Percentiles rank a stretch among this genome's conserved stretches.
These are phyloP conservation scores for Eidolon helvum DNA, from an alignment of 2,113 vertebrate genomes.

Conservation along the genomic window DNA sequence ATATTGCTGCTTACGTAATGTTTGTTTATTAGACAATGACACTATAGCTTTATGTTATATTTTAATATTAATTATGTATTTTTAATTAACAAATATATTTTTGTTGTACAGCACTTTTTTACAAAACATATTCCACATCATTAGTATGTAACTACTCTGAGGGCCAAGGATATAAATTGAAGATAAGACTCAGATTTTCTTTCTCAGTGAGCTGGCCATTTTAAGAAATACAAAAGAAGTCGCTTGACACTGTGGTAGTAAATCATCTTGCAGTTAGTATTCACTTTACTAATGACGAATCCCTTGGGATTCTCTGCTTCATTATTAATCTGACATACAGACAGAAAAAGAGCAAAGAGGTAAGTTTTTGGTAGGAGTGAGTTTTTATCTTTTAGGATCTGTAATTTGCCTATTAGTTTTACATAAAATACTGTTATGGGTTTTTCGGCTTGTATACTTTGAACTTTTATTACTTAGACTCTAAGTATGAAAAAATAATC, in stretches of 20 bases:
- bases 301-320: neutral
- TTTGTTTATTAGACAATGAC: neutral
- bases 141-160: neutral
- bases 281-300: neutral
- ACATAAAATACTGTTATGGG: too few relatives aligned
- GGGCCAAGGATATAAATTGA: neutral
- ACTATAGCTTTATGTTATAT: neutral
- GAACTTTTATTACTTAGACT: too few relatives aligned
- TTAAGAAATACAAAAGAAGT: neutral
- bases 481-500: too few relatives aligned
- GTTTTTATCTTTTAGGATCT: too few relatives aligned
- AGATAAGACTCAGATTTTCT: neutral
- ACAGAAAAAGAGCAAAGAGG: neutral
- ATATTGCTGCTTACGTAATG: neutral
- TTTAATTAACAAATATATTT: slow-evolving; percentile 19
- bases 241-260: neutral
- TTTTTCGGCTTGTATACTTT: too few relatives aligned
- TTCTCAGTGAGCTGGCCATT: neutral
- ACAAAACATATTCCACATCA: neutral
- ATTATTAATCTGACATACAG: neutral
- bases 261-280: neutral
- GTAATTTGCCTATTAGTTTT: too few relatives aligned
- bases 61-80: neutral
- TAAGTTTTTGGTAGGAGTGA: too few relatives aligned
- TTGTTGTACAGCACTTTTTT: neutral